Conservation (phyloP, 2,797 vertebrate species). For the Typhlichthys subterraneus region DNA sequence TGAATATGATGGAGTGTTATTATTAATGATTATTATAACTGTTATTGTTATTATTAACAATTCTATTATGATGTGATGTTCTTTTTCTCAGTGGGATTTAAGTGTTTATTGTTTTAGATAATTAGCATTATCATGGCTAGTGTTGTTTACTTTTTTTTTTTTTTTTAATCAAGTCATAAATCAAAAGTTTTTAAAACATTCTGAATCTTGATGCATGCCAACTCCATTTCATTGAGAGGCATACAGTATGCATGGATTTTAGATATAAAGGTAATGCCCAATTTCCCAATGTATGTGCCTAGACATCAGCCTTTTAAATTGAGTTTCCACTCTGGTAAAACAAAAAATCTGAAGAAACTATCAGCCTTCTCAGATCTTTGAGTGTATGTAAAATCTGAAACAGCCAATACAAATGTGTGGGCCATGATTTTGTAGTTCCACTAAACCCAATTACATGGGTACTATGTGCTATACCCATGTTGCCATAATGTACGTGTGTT, state of each 20-base stretch:
- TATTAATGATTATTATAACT: constrained; percentile 82
- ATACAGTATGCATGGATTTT: constrained; percentile 68
- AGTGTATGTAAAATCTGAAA: constrained; percentile 23
- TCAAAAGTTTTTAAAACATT: constrained; percentile 70
- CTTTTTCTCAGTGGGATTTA: constrained; percentile 84
- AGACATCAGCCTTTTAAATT: constrained; percentile 70
- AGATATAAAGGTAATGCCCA: constrained; percentile 46
- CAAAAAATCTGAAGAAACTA: constrained; percentile 53
- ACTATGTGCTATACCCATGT: constrained; percentile 49
- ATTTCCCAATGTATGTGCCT: constrained; percentile 68
- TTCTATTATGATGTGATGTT: constrained; percentile 84
- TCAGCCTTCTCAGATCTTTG: constrained; percentile 59
- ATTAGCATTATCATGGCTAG: constrained; percentile 76
- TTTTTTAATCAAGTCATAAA: constrained; percentile 73
- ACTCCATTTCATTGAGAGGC: constrained; percentile 77
- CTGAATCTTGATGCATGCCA: constrained; percentile 77
- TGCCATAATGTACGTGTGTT: constrained; percentile 68
- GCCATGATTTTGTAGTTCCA: constrained; percentile 30
- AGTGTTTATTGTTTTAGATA: constrained; percentile 84
- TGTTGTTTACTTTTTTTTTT: constrained; percentile 40
- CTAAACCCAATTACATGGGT: constrained; percentile 40
- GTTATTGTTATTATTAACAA: constrained; percentile 84
- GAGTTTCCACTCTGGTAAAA: constrained; percentile 67
- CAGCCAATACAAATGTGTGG: constrained; percentile 30
- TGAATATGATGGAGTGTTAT: constrained; percentile 85